Base-by-base conservation (phyloP, 1,140 invertebrate species). In the Mylabris phalerata region DNA sequence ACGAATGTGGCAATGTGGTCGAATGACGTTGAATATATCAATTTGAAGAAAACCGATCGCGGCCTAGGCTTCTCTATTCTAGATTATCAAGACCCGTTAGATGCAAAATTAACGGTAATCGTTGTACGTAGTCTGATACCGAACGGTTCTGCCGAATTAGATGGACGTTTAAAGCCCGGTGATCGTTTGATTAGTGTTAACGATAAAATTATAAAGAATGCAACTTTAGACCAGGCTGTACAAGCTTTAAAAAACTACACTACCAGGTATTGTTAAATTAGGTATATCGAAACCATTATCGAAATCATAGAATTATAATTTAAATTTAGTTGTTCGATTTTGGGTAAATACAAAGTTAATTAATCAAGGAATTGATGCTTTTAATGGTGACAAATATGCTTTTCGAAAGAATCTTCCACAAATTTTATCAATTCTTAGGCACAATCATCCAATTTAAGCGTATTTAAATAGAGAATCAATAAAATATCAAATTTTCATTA, bases 31-130 rank as follows among this genome's bases (percentile, higher is more conserved):
- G 89, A 93, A 60, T 84, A 90, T 65, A 87, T 98, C 50, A 85
- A 93, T 70, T 79, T 98, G 38, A 75, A 83, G 10, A 98, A 98
- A 78, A 89, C 88, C 45, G 92, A 95, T 65, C 82, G 89, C 59
- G 95, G 95, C 3, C 82, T 98, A 10, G 95, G 95, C 46, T 98
- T 98, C 76, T 94, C 91, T 60, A 94, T 98, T 61, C 78, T 97
- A 41, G 95, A 98, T 76, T 98, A 98, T 75, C 82, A 92, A 78
- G 92, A 95, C 76, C 92, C 92, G 1, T 77, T 92, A 62, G 92
- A 94, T 75, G 84, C 88, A 4, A 84, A 86, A 61, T 88, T 91
- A 60, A 95, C 92, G 50, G 91, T 98, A 27, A 97, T 98, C 72
- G 93, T 98, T 27, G 92, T 98, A 55, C 80, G 93, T 57, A 93